Percentiles rank a stretch among this genome's conserved stretches.
Conservation (phyloP, 2,113 vertebrate species). For the Neodon shergylaensis region DNA sequence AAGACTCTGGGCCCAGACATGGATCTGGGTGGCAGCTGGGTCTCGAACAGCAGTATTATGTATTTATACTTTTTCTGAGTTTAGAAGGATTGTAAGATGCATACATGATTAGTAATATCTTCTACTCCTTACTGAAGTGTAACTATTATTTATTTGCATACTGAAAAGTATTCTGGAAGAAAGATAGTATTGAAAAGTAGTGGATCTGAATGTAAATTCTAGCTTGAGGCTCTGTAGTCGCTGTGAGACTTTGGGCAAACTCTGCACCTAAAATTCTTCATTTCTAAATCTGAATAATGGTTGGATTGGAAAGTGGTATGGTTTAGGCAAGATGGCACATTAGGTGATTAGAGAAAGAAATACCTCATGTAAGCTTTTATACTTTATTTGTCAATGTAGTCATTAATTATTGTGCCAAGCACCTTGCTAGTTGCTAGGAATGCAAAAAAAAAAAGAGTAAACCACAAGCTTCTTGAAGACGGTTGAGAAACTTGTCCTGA, state of each 20-base stretch:
- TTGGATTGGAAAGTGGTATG: not conserved
- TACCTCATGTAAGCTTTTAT: not conserved
- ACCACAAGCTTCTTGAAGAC: not conserved
- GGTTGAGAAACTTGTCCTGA: not conserved
- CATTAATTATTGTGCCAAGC: not conserved
- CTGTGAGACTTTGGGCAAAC: not conserved
- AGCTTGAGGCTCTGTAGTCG: not conserved
- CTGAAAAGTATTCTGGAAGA: not conserved
- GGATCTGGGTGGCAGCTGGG: not conserved
- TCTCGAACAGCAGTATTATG: not conserved
- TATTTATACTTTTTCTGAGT: not conserved
- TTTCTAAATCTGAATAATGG: not conserved
- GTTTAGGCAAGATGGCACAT: not conserved
- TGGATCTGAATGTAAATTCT: slow-evolving; percentile 9
- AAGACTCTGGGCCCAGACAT: too few relatives aligned
- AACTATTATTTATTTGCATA: not conserved
- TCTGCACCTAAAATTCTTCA: not conserved
- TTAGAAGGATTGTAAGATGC: not conserved
- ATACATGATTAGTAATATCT: not conserved
- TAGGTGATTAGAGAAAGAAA: not conserved
- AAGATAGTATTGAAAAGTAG: not conserved
- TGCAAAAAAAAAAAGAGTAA: not conserved
- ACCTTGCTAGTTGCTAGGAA: not conserved
- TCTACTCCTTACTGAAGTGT: not conserved
- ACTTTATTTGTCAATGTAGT: not conserved